Evolutionary conservation across 1,140 invertebrate genomes (phyloP).

Genomic region (Rhopalosiphum maidis): DNA sequence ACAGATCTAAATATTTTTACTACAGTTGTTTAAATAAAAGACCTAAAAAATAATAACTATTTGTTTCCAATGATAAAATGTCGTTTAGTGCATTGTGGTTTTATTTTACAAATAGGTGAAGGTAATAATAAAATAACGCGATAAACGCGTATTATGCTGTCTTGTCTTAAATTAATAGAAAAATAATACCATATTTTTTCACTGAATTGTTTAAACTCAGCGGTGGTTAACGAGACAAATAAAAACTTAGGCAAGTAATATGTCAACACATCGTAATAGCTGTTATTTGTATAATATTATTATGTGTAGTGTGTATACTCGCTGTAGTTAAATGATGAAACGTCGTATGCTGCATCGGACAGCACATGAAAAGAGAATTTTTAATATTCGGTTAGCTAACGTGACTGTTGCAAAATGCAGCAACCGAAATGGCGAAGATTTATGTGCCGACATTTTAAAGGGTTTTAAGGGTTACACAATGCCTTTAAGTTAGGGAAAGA

Average conservation of each 20-base stretch:
- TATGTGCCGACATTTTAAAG: constrained; percentile 38
- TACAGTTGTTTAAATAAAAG: neutral
- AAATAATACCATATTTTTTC: neutral
- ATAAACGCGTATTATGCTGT: neutral
- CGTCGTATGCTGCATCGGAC: constrained; percentile 21
- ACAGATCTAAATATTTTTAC: neutral
- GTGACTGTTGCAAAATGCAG: constrained; percentile 34
- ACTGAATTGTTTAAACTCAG: neutral
- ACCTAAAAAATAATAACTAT: neutral
- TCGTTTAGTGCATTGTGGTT: neutral
- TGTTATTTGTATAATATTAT: constrained; percentile 7
- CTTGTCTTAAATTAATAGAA: neutral
- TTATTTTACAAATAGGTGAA: neutral
- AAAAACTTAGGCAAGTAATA: neutral
- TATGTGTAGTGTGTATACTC: neutral
- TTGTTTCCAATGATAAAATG: neutral
- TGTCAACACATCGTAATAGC: neutral
- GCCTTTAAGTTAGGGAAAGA: neutral
- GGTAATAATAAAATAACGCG: neutral
- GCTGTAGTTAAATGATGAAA: neutral
- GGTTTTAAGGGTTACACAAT: constrained; percentile 29
- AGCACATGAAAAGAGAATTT: constrained; percentile 20
- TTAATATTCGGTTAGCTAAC: constrained; percentile 28
- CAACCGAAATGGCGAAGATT: constrained; percentile 28
- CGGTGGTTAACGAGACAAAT: neutral